Conservation (phyloP, 2,797 vertebrate genomes). For the Poecilia gillii region DNA sequence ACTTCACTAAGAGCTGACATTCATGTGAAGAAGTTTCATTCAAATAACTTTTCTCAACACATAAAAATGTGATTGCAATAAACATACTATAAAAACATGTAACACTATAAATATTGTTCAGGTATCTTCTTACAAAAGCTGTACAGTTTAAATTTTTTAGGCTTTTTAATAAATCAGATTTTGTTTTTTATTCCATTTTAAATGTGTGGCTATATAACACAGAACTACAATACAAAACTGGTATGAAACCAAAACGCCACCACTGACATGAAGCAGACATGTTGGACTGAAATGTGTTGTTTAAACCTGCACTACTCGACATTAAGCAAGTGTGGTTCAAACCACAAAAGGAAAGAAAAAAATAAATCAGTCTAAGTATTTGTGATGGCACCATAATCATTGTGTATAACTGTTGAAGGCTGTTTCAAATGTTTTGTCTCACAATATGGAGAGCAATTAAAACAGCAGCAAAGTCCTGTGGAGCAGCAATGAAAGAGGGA, state of each 20-base stretch:
- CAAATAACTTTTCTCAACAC: slow-evolving; percentile 74
- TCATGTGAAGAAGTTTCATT: slow-evolving; percentile 72
- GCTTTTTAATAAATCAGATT: slow-evolving; percentile 74
- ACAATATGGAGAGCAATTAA: slow-evolving; percentile 43
- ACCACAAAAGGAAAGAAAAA: slow-evolving; percentile 20
- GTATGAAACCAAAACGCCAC: slow-evolving; percentile 66
- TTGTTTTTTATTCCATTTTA: neutral
- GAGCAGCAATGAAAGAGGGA: slow-evolving; percentile 64
- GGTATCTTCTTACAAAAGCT: slow-evolving; percentile 81
- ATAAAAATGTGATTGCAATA: slow-evolving; percentile 77
- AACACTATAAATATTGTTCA: slow-evolving; percentile 84
- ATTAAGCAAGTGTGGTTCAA: slow-evolving; percentile 34
- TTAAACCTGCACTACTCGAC: slow-evolving; percentile 41
- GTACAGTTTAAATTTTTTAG: slow-evolving; percentile 75
- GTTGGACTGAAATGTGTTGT: slow-evolving; percentile 42
- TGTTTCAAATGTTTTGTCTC: slow-evolving; percentile 47
- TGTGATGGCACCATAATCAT: slow-evolving; percentile 57
- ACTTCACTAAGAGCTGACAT: slow-evolving; percentile 70
- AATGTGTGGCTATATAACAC: slow-evolving; percentile 66
- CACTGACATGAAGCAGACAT: slow-evolving; percentile 46
- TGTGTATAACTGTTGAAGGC: slow-evolving; percentile 39
- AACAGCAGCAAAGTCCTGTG: slow-evolving; percentile 50
- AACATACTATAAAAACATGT: slow-evolving; percentile 81
- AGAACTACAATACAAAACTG: slow-evolving; percentile 75
- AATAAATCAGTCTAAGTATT: slow-evolving; percentile 49